phyloP scores from a whole-genome alignment of 2,888 invertebrate genomes.

The Apotomis capreana region DNA sequence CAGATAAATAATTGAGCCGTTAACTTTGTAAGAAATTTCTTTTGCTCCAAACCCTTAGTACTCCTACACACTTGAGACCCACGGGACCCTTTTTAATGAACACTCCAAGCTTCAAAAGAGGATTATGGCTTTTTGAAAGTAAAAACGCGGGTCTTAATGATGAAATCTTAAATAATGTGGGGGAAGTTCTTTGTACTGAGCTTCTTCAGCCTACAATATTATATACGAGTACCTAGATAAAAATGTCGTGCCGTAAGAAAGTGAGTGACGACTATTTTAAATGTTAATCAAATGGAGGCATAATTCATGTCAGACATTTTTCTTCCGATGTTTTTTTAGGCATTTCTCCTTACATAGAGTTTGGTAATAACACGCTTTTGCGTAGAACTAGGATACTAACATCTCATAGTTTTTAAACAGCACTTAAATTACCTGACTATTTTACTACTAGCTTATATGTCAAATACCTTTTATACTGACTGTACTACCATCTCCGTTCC shows the following conservation, averaged over 20 bases:
- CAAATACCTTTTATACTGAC: too few species aligned
- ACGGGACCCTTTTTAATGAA: conserved; percentile 41
- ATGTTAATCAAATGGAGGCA: too few species aligned
- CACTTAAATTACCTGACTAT: too few species aligned
- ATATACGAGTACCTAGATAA: not conserved
- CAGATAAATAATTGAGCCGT: conserved; percentile 34
- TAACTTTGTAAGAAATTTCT: conserved; percentile 34
- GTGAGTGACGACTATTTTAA: too few species aligned
- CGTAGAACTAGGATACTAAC: too few species aligned
- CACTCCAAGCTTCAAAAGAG: conserved; percentile 36
- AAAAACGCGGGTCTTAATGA: conserved; percentile 34
- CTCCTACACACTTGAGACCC: conserved; percentile 15
- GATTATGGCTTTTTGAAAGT: conserved; percentile 24
- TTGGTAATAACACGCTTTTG: too few species aligned
- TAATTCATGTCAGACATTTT: too few species aligned
- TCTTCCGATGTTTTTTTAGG: too few species aligned
- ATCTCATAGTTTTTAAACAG: too few species aligned
- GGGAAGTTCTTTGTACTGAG: conserved; percentile 15
- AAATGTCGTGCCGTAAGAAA: not conserved
- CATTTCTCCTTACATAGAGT: too few species aligned
- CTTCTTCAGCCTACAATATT: not conserved
- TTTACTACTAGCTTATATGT: too few species aligned
- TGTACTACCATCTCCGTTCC: too few species aligned
- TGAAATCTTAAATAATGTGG: conserved; percentile 19
- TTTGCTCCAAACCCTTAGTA: conserved; percentile 13